Percentiles rank a stretch among this genome's conserved stretches.
Conservation (phyloP, 2,888 invertebrate species). For the Tuberolachnus salignus region DNA sequence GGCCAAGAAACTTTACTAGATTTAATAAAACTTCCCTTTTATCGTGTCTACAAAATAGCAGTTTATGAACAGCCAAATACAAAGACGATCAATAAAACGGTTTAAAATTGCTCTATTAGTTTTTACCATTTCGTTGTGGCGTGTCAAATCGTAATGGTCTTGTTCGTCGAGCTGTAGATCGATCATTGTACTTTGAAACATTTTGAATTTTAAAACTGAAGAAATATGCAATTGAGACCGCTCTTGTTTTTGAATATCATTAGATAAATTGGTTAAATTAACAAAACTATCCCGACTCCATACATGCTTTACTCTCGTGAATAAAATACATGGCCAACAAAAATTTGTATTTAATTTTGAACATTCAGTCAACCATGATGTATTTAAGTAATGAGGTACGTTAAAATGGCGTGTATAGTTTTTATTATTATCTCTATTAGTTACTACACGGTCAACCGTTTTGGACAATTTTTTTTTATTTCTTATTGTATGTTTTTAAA, state of each 20-base stretch:
- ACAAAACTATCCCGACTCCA: background rate
- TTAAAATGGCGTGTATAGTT: background rate
- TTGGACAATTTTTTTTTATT: too few relatives aligned
- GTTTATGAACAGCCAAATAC: constrained; percentile 31
- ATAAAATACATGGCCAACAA: constrained; percentile 10
- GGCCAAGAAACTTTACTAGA: constrained; percentile 16
- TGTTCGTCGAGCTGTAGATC: constrained; percentile 26
- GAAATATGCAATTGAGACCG: constrained; percentile 18
- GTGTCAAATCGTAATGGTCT: background rate
- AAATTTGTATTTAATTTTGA: constrained; percentile 1
- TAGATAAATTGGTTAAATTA: constrained; percentile 15
- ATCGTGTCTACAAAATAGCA: too few relatives aligned
- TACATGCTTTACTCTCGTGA: background rate
- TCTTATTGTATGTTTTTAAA: too few relatives aligned
- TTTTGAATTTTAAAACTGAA: constrained; percentile 24
- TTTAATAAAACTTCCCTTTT: too few relatives aligned
- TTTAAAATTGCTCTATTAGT: constrained; percentile 19
- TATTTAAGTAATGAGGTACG: background rate
- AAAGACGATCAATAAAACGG: constrained; percentile 22
- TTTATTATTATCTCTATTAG: too few relatives aligned
- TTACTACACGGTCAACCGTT: too few relatives aligned
- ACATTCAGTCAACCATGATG: background rate
- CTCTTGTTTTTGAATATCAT: constrained; percentile 25
- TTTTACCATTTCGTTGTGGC: constrained; percentile 13
- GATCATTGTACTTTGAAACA: constrained; percentile 4